Percentiles rank a stretch among this genome's conserved stretches.
Evolutionary conservation across 2,113 vertebrate genomes (phyloP).

Genomic region (Amphiprion percula): DNA sequence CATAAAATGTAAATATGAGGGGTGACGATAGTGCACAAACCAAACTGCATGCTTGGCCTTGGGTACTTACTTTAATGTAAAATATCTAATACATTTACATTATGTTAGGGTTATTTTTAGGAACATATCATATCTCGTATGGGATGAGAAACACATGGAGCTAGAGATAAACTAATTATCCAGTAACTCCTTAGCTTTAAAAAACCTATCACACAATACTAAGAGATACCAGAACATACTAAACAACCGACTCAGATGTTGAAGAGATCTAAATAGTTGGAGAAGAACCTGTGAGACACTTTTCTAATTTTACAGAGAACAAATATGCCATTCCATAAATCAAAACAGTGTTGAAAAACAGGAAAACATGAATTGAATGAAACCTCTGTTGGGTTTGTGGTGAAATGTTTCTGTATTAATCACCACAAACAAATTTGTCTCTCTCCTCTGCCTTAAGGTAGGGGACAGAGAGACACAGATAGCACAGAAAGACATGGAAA

Average conservation of each 20-base stretch:
- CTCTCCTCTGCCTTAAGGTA: background rate
- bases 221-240: background rate
- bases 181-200: background rate
- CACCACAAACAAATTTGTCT: constrained; percentile 1
- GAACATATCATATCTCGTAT: background rate
- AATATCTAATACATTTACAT: too few relatives aligned
- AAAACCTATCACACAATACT: background rate
- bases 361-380: constrained; percentile 29
- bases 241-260: background rate
- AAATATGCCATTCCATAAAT: constrained; percentile 1
- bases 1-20: background rate
- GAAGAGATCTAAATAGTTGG: too few relatives aligned
- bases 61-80: too few relatives aligned
- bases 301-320: constrained; percentile 8
- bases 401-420: constrained; percentile 34
- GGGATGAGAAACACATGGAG: background rate
- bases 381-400: constrained; percentile 9
- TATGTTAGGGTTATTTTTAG: too few relatives aligned
- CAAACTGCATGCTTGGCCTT: too few relatives aligned
- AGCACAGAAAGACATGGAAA: background rate
- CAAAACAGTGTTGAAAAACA: constrained; percentile 18
- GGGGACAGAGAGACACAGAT: background rate
- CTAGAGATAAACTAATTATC: background rate
- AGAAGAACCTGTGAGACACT: background rate
- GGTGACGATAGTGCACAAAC: too few relatives aligned